Base-by-base conservation (phyloP, 2,888 invertebrate species). In the Quadroppia sp. region DNA sequence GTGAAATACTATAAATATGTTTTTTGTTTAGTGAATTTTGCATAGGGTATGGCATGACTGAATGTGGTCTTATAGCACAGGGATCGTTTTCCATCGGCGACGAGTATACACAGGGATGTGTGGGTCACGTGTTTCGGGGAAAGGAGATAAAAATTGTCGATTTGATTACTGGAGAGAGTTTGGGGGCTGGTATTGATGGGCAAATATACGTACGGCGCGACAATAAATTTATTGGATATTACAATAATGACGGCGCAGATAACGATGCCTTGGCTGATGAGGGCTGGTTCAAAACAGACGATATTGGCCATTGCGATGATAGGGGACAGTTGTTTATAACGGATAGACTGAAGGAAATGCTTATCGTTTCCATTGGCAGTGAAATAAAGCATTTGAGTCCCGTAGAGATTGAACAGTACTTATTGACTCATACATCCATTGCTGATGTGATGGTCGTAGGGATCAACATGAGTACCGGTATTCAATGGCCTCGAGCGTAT, bases 131-230 rank as follows among this genome's bases (percentile, higher is more conserved):
- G 6, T 2, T 13, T 9, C n/a, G 15, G 7, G 45, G 64, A 1
- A 25, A 40, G 0, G 42, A 64, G 20, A n/a, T 71, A 9, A 75
- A 72, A 70, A 20, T 75, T 30, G 23, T 73, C 1, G 73, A 75
- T 32, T 13, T 59, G 2, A 50, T 85, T 76, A 87, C 85, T 1
- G 89, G 89, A 0, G 79, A 83, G 79, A 79, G 81, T 75, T 82
- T 88, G n/a, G 87, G 86, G 0, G 84, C 87, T 0, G 86, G 88
- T 78, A 84, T 89, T 80, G 86, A 87, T 76, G 95, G 95, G 15
- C 94, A 95, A 82, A 81, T 94, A 0, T 92, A 90, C 82, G 88
- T 94, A 75, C 90, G 90, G 81, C 91, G 92, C 0, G 89, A 89
- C 2, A 45, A 45, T 2, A 45, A 45, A 2, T 45, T 45, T 45